These are phyloP conservation scores for Acrossocheilus fasciatus DNA, from an alignment of 2,797 vertebrate species.

Conservation along the genomic window DNA sequence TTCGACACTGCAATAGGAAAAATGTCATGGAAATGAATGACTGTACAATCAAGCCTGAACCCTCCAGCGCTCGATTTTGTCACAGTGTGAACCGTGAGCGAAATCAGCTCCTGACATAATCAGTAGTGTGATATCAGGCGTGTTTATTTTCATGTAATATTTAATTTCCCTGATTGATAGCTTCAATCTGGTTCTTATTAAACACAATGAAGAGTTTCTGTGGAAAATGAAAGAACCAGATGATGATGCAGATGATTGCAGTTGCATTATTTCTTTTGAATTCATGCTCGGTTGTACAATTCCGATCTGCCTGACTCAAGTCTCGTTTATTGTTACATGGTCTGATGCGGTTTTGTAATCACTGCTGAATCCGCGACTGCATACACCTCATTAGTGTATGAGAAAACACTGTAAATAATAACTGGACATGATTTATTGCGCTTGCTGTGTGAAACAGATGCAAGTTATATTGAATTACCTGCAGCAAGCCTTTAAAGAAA, in stretches of 20 bases:
- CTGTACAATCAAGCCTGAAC: conserved; percentile 11
- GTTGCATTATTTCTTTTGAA: conserved; percentile 34
- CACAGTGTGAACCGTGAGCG: conserved; percentile 11
- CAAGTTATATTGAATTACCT: conserved; percentile 34
- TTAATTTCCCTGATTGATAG: conserved; percentile 45
- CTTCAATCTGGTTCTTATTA: conserved; percentile 20
- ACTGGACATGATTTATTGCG: conserved; percentile 19
- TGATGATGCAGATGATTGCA: conserved; percentile 20
- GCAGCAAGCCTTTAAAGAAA: neutral
- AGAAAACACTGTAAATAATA: conserved; percentile 41
- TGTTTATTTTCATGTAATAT: conserved; percentile 40
- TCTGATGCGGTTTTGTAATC: conserved; percentile 30
- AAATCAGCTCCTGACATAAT: conserved; percentile 37
- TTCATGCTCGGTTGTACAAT: conserved; percentile 1
- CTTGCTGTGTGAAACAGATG: conserved; percentile 37
- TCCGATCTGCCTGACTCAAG: conserved; percentile 12
- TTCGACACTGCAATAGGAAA: conserved; percentile 9
- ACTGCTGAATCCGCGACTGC: neutral
- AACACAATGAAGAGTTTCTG: conserved; percentile 26
- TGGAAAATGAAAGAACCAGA: conserved; percentile 12
- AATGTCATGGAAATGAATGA: conserved; percentile 40
- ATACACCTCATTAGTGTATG: conserved; percentile 22
- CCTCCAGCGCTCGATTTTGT: conserved; percentile 13
- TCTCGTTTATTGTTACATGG: conserved; percentile 4
- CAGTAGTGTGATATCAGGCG: conserved; percentile 20